These are phyloP conservation scores for Myotis davidii DNA, from an alignment of 2,113 vertebrate species.

Conservation along the genomic window DNA sequence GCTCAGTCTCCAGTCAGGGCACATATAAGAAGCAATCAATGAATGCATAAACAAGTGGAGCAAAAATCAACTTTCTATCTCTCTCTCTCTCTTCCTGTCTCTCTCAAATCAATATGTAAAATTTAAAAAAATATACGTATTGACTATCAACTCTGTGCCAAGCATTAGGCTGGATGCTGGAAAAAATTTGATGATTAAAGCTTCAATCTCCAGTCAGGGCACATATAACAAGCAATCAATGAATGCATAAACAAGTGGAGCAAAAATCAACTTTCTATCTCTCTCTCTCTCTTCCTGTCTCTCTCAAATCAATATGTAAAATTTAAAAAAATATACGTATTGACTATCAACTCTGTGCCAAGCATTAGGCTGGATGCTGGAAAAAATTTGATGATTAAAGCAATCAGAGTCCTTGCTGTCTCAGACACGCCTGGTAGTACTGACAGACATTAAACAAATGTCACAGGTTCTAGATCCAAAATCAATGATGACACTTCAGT, in stretches of 20 bases:
- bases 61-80: background rate
- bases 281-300: background rate
- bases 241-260: background rate
- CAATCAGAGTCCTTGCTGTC: background rate
- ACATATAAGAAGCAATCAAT: background rate
- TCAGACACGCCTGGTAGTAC: background rate
- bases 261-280: background rate
- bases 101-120: background rate
- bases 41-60: background rate
- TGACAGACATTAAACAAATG: constrained; percentile 1
- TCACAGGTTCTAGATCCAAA: background rate
- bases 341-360: background rate
- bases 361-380: background rate
- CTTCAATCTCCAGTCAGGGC: background rate
- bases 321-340: background rate
- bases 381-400: background rate
- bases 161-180: background rate
- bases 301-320: background rate
- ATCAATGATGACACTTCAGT: constrained; percentile 6
- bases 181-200: background rate
- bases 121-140: background rate
- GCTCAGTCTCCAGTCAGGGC: background rate
- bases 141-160: background rate
- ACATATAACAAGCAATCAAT: background rate
- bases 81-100: background rate